These are phyloP conservation scores for Acanthosepion pharaonis DNA, from an alignment of 2,888 invertebrate species.

Conservation along the genomic window DNA sequence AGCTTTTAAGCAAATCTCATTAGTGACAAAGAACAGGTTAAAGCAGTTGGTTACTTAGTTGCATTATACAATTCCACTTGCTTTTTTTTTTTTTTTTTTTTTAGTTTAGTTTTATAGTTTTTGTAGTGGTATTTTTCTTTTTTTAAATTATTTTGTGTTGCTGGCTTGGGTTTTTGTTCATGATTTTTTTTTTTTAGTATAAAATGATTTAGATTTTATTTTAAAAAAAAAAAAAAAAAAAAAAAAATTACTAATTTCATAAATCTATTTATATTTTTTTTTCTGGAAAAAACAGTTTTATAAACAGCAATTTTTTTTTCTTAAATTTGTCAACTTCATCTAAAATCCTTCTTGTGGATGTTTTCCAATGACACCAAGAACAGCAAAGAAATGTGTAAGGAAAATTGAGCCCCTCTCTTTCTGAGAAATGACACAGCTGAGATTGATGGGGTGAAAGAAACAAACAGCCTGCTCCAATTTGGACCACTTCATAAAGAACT, in stretches of 20 bases:
- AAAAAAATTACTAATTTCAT: background rate
- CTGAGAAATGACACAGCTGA: slow-evolving; percentile 20
- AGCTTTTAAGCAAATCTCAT: slow-evolving; percentile 18
- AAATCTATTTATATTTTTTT: background rate
- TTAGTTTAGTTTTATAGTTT: no score
- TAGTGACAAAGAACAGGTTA: slow-evolving; percentile 9
- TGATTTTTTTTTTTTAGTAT: background rate
- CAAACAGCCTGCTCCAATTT: slow-evolving; percentile 6
- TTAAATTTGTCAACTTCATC: background rate
- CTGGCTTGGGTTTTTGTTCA: background rate
- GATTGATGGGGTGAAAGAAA: slow-evolving; percentile 7
- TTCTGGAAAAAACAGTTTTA: background rate
- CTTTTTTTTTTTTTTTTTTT: background rate
- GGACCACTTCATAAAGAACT: slow-evolving; percentile 33
- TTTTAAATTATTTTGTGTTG: background rate
- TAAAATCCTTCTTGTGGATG: background rate
- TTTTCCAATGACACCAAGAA: slow-evolving; percentile 10
- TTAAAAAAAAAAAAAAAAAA: background rate
- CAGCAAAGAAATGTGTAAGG: slow-evolving; percentile 33
- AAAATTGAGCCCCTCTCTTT: slow-evolving; percentile 33
- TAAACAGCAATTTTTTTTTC: background rate
- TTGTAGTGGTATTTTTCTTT: background rate
- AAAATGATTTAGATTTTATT: background rate
- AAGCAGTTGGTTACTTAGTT: slow-evolving; percentile 33
- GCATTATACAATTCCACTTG: background rate